phyloP scores from a whole-genome alignment of 2,797 vertebrate genomes.

The Pelobates cultripes region DNA sequence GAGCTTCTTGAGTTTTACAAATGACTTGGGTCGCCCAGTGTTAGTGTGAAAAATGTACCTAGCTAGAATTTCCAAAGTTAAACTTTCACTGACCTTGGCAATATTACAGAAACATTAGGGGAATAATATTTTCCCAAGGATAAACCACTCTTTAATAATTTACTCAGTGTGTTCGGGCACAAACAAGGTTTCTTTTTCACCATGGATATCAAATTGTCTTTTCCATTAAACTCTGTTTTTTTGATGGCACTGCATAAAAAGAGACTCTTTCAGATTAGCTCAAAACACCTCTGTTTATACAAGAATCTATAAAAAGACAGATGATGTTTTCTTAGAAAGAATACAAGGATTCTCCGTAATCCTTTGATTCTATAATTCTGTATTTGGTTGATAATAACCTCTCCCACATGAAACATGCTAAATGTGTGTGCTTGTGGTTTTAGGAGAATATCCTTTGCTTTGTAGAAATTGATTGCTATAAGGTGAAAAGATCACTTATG shows the following conservation, averaged over 20 bases:
- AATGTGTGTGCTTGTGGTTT: background rate
- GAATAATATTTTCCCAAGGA: constrained; percentile 54
- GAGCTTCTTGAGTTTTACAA: constrained; percentile 23
- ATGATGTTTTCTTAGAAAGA: constrained; percentile 27
- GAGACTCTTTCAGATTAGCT: constrained; percentile 38
- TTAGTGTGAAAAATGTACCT: constrained; percentile 47
- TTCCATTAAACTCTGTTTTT: constrained; percentile 35
- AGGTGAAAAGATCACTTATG: too few species aligned
- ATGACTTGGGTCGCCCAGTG: constrained; percentile 24
- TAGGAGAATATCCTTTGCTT: background rate
- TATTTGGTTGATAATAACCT: constrained; percentile 17
- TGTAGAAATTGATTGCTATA: background rate
- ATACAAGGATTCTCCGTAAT: constrained; percentile 24
- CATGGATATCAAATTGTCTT: constrained; percentile 49
- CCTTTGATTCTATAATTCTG: constrained; percentile 23
- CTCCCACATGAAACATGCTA: constrained; percentile 11
- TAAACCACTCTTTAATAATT: constrained; percentile 51
- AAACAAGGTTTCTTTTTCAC: constrained; percentile 50
- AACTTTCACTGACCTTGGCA: constrained; percentile 49
- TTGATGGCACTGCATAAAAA: constrained; percentile 38
- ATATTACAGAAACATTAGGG: constrained; percentile 48
- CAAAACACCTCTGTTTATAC: constrained; percentile 34
- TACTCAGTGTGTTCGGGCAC: constrained; percentile 47
- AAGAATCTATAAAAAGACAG: constrained; percentile 31
- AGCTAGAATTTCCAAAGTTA: constrained; percentile 38